These are phyloP conservation scores for Nematolebias whitei DNA, from an alignment of 2,113 vertebrate species.

Conservation along the genomic window DNA sequence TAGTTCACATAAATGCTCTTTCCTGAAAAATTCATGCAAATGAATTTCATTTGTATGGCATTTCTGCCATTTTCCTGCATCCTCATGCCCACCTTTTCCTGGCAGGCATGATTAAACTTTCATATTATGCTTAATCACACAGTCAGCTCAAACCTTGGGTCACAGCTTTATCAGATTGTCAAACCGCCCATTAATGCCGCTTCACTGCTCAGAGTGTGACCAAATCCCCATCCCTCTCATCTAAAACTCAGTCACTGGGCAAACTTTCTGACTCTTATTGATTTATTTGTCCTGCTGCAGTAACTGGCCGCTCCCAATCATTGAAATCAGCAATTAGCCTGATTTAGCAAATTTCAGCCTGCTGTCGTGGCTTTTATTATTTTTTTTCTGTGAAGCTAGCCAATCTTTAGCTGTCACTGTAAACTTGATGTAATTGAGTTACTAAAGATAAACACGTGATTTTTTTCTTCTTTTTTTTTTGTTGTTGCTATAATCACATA, in stretches of 20 bases:
- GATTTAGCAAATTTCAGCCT: not conserved
- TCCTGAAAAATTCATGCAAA: slow-evolving; percentile 30
- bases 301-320: slow-evolving; percentile 39
- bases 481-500: not conserved
- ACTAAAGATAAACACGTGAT: not conserved
- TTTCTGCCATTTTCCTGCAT: slow-evolving; percentile 8
- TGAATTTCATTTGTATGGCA: slow-evolving; percentile 9
- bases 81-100: slow-evolving; percentile 24
- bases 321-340: slow-evolving; percentile 55
- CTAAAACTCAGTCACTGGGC: slow-evolving; percentile 26
- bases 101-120: slow-evolving; percentile 46
- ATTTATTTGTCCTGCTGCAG: slow-evolving; percentile 47
- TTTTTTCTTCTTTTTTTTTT: no score
- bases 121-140: slow-evolving; percentile 47
- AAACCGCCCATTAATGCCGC: slow-evolving; percentile 53
- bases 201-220: slow-evolving; percentile 51
- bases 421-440: slow-evolving; percentile 9
- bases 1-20: slow-evolving; percentile 29
- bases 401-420: slow-evolving; percentile 4
- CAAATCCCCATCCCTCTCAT: slow-evolving; percentile 40
- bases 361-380: slow-evolving; percentile 6
- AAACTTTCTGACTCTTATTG: slow-evolving; percentile 49
- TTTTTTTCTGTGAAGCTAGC: slow-evolving; percentile 18
- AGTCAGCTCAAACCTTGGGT: slow-evolving; percentile 28
- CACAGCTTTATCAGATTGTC: slow-evolving; percentile 58